Evolutionary conservation across 2,113 vertebrate genomes (phyloP).

Genomic region (Paralichthys olivaceus): DNA sequence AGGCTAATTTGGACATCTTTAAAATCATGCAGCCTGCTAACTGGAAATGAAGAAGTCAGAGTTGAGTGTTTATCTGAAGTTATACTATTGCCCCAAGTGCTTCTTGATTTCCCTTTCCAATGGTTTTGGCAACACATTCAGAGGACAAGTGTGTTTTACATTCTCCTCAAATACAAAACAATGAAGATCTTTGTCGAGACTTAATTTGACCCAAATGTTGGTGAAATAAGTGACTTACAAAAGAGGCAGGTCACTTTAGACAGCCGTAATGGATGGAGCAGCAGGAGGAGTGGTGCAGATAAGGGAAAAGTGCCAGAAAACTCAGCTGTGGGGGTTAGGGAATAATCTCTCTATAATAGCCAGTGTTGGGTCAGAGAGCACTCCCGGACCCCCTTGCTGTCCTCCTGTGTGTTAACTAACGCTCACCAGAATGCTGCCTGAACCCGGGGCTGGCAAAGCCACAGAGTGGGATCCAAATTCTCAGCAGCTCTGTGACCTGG

Average conservation of each 20-base stretch:
- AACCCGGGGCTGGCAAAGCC: slow-evolving; percentile 63
- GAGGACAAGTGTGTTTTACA: slow-evolving; percentile 50
- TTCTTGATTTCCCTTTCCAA: slow-evolving; percentile 49
- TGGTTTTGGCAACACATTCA: slow-evolving; percentile 39
- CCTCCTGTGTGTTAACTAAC: slow-evolving; percentile 82
- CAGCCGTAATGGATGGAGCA: slow-evolving; percentile 72
- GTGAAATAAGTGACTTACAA: slow-evolving; percentile 52
- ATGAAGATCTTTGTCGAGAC: slow-evolving; percentile 65
- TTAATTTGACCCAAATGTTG: slow-evolving; percentile 75
- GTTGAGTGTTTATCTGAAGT: slow-evolving; percentile 54
- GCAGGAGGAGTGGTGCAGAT: slow-evolving; percentile 63
- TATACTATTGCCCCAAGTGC: slow-evolving; percentile 49
- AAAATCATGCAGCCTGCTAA: slow-evolving; percentile 58
- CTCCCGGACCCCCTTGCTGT: slow-evolving; percentile 42
- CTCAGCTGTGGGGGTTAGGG: slow-evolving; percentile 77
- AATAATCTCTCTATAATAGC: slow-evolving; percentile 81
- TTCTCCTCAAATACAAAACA: slow-evolving; percentile 48
- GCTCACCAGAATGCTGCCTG: slow-evolving; percentile 73
- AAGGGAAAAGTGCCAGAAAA: slow-evolving; percentile 78
- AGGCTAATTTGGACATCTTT: slow-evolving; percentile 45
- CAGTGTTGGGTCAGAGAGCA: slow-evolving; percentile 78
- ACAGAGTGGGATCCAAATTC: slow-evolving; percentile 60
- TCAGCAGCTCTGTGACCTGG: slow-evolving; percentile 65
- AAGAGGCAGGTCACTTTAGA: slow-evolving; percentile 75
- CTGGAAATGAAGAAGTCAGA: slow-evolving; percentile 33